Percentiles rank a stretch among this genome's conserved stretches.
phyloP scores from a whole-genome alignment of 2,113 vertebrate genomes.

The Heterocephalus glaber region DNA sequence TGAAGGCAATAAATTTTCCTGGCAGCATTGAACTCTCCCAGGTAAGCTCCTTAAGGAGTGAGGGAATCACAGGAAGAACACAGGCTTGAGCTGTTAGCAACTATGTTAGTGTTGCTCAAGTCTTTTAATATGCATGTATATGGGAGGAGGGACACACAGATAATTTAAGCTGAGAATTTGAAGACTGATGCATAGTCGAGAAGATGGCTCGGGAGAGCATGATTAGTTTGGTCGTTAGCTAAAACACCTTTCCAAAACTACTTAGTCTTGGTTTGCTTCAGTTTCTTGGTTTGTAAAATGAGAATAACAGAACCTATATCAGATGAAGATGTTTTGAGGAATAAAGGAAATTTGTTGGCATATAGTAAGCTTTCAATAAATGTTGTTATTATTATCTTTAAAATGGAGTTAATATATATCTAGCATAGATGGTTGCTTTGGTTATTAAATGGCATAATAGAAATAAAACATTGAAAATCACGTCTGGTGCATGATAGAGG shows the following conservation, averaged over 20 bases:
- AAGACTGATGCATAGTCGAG: not conserved
- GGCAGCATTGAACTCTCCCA: not conserved
- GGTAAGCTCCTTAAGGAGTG: not conserved
- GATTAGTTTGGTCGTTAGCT: not conserved
- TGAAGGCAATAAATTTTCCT: not conserved
- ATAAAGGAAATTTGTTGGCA: not conserved
- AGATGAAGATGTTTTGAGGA: not conserved
- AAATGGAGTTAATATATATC: not conserved
- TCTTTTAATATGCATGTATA: not conserved
- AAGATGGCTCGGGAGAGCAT: not conserved
- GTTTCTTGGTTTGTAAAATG: conserved; percentile 6
- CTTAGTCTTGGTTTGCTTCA: not conserved
- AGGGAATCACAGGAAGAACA: not conserved
- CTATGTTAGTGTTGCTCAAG: not conserved
- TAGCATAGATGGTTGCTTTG: not conserved
- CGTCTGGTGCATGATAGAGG: not conserved
- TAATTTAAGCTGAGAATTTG: not conserved
- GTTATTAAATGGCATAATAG: not conserved
- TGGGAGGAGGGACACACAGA: not conserved
- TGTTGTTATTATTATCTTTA: not conserved
- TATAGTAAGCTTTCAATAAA: not conserved
- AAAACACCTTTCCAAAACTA: not conserved
- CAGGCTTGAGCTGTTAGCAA: not conserved
- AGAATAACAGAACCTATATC: not conserved
- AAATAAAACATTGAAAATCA: not conserved